phyloP scores from a whole-genome alignment of 2,797 vertebrate genomes.

The Choloepus didactylus region DNA sequence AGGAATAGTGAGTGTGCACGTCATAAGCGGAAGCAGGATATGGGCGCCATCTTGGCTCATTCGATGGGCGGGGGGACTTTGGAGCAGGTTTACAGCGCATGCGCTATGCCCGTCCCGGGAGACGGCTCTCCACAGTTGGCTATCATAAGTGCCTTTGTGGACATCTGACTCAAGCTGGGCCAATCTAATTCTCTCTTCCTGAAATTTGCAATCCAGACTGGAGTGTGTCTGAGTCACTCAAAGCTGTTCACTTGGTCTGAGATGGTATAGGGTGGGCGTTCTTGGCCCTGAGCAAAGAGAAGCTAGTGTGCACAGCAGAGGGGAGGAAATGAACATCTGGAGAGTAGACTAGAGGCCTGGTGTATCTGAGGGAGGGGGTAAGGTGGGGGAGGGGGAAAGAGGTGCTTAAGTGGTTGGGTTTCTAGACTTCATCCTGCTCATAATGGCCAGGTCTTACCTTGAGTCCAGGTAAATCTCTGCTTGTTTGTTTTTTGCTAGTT shows the following conservation, averaged over 20 bases:
- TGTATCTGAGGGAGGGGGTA: background rate
- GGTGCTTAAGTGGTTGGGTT: background rate
- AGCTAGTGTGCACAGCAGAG: background rate
- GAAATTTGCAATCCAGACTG: conserved; percentile 13
- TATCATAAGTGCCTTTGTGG: background rate
- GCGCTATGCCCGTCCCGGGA: no score
- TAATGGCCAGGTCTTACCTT: background rate
- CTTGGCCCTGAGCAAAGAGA: background rate
- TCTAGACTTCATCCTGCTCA: background rate
- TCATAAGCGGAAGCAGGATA: no score
- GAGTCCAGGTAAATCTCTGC: background rate
- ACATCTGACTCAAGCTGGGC: background rate
- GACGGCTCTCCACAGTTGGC: no score
- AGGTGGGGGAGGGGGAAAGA: background rate
- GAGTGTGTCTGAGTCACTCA: background rate
- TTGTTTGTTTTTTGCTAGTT: background rate
- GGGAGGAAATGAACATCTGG: background rate
- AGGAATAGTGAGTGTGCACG: no score
- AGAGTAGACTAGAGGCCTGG: background rate
- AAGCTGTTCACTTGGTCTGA: background rate
- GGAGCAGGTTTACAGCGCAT: no score
- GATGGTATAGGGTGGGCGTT: background rate
- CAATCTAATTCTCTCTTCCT: background rate
- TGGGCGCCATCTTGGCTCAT: no score
- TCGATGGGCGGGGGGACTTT: no score